Base-by-base conservation (phyloP, 2,113 vertebrate species). In the Anthoscopus minutus region DNA sequence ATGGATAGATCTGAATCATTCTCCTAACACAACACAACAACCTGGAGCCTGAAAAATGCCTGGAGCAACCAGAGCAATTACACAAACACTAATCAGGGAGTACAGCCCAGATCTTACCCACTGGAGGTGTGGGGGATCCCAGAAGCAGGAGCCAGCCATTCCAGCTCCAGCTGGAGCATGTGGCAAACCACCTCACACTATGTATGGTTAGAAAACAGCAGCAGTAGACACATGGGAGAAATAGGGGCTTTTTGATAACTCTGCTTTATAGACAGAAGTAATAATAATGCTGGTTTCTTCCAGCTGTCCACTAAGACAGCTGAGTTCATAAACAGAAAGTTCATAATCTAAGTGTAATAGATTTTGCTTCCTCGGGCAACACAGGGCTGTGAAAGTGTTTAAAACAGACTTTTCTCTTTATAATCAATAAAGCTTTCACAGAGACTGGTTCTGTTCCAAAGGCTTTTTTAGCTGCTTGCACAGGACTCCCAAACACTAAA, bases 361-460 rank as follows among this genome's bases (percentile, higher is more conserved):
- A 94, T 90, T 96, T 97, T 95, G 38, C 67, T 96, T 97, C 89
- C 88, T 96, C 73, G 13, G 95, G 89, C 87, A 94, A 70, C 78
- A 31, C 40, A 79, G 45, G 51, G 64, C 78, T 94, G 81, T 92
- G 69, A 62, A 96, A 96, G 42, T 79, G 28, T 93, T 97, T 94
- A 89, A 96, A 95, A 96, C 86, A 86, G 89, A 82, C 90, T 94
- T 96, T 94, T 80, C 78, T 89, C 69, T 87, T 38, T 87, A 76
- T 97, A 96, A 97, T 96, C 95, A 95, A 92, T 95, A 95, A 70
- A 74, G 76, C 81, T 82, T 89, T 92, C 74, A 91, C 89, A 95
- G 50, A 90, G 87, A 95, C 54, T 94, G 74, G 72, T 90, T 96
- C 67, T 81, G 42, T 96, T 96, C 40, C 78, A 66, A 92, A 48